These are phyloP conservation scores for Drosophila micromelanica DNA, from an alignment of 1,140 invertebrate species.

Conservation along the genomic window DNA sequence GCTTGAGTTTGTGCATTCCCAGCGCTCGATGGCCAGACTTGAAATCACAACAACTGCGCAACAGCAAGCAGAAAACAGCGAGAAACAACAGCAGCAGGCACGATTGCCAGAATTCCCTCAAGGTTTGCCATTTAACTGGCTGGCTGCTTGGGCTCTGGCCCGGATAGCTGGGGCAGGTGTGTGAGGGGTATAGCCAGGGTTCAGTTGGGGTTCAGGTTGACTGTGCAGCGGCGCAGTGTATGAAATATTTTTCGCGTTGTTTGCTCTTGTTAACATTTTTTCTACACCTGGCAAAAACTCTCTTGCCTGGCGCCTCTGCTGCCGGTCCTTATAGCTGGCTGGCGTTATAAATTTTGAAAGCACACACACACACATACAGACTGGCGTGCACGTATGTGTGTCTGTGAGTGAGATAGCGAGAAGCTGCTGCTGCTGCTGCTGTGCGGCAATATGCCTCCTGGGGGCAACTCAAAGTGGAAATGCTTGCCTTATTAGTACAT, in stretches of 20 bases:
- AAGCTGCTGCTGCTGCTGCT: conserved; percentile 30
- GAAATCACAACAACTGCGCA: conserved; percentile 58
- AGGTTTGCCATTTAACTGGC: conserved; percentile 74
- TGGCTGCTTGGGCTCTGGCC: conserved; percentile 3
- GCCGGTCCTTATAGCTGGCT: conserved; percentile 19
- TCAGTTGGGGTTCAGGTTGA: background rate
- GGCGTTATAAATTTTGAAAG: conserved; percentile 77
- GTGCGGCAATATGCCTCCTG: conserved; percentile 49
- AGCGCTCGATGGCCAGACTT: conserved; percentile 35
- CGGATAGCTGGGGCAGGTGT: conserved; percentile 5
- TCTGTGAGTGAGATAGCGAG: conserved; percentile 53
- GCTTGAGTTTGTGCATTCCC: conserved; percentile 42
- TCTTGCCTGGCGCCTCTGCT: conserved; percentile 5
- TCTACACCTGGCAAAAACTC: conserved; percentile 53
- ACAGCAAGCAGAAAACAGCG: background rate
- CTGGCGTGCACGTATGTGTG: conserved; percentile 21
- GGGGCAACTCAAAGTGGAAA: conserved; percentile 80
- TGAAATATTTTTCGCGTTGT: conserved; percentile 74
- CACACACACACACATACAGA: conserved; percentile 53
- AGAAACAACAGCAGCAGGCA: conserved; percentile 33
- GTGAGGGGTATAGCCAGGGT: background rate
- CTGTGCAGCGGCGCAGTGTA: conserved; percentile 40
- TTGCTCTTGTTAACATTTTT: conserved; percentile 69
- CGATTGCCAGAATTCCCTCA: conserved; percentile 46
- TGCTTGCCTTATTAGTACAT: conserved; percentile 83